Evolutionary conservation across 2,797 vertebrate species (phyloP).

Genomic region (Fringilla coelebs): DNA sequence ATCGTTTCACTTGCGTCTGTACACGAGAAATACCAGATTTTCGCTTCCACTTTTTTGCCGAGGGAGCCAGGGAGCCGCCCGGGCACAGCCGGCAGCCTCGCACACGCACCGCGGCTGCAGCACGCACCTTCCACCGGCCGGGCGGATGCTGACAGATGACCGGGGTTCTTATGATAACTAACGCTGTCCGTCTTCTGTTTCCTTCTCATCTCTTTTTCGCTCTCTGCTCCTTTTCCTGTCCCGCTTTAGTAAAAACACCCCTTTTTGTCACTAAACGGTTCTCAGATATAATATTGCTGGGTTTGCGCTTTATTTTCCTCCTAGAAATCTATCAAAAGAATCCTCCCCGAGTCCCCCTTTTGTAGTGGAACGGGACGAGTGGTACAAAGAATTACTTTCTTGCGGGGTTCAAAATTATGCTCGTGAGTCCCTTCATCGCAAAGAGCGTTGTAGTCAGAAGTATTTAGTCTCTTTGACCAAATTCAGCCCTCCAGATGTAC

Average conservation of each 20-base stretch:
- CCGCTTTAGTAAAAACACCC: neutral
- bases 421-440: neutral
- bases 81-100: neutral
- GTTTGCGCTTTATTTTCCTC: neutral
- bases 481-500: neutral
- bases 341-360: neutral
- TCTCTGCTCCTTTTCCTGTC: neutral
- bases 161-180: neutral
- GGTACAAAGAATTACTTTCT: neutral
- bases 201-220: neutral
- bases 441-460: accelerated
- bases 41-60: neutral
- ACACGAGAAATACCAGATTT: neutral
- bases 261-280: neutral
- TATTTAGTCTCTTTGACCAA: neutral
- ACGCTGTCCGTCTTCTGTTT: neutral
- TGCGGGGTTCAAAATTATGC: neutral
- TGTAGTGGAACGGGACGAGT: neutral
- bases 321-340: neutral
- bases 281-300: neutral
- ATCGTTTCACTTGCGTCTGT: neutral
- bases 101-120: neutral
- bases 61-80: neutral
- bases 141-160: accelerated
- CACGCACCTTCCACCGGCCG: neutral